Base-by-base conservation (phyloP, 2,113 vertebrate species). In the Catagonus wagneri region DNA sequence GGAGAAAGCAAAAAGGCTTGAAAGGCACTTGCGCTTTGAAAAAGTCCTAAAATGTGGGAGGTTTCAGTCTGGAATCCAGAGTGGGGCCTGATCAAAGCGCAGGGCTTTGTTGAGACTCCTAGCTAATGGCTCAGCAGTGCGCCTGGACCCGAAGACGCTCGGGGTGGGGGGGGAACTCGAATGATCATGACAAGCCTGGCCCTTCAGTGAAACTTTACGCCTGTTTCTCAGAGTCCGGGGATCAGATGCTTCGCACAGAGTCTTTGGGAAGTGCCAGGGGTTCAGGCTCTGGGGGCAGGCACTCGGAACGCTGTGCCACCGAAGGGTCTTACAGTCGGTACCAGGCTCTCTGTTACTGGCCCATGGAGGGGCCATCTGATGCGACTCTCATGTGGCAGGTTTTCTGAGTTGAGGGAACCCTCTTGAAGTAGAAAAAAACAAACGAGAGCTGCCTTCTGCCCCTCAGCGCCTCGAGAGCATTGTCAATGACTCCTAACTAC, bases 1-100 rank as follows among this genome's bases (percentile, higher is more conserved):
- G 88, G 15, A 95, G 65, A 88, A 65, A 83, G 34, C 9, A 93
- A 84, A 97, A 93, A 88, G 66, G 17, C 19, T 68, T 61, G 32
- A 61, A 63, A 90, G 68, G 61, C 12, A 74, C 25, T 56, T 13
- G 60, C 7, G 34, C 20, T 71, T 90, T 89, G 79, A 88, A 78
- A 84, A 39, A 91, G 16, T 7, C 69, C 80, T 78, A 34, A 92
- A 76, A 69, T 36, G 76, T 25, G 4, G 29, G 32, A 89, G 94
- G 54, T 68, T 71, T 10, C 23, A 79, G 36, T 85, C 89, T 79
- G 7, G 17, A 89, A 86, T 34, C 23, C 71, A 76, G 12, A 50
- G 23, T 25, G 36, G 68, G 19, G 60, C 16, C 32, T 65, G 84
- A 68, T 92, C 54, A 83, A 86, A 91, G 78, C 69, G 23, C 3